Evolutionary conservation across 2,888 invertebrate species (phyloP).

Genomic region (Parnassius apollo): DNA sequence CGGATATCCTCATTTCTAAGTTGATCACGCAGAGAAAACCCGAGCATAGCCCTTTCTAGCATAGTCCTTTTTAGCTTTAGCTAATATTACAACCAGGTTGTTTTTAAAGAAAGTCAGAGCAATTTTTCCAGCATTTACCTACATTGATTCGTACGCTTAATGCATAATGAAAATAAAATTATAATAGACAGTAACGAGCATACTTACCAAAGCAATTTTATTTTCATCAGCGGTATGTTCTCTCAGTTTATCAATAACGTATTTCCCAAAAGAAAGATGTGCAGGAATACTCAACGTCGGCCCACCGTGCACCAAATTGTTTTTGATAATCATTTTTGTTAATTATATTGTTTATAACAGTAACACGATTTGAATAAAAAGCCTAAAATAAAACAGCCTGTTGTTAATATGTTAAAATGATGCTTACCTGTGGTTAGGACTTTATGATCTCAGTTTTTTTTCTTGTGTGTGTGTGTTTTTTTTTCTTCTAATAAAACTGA

Average conservation of each 20-base stretch:
- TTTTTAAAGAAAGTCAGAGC: too few species aligned
- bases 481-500: too few species aligned
- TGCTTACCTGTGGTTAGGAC: background rate
- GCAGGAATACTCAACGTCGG: slow-evolving; percentile 49
- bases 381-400: background rate
- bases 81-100: too few species aligned
- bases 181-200: too few species aligned
- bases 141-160: background rate
- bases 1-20: too few species aligned
- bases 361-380: background rate
- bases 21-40: too few species aligned
- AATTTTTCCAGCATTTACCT: too few species aligned
- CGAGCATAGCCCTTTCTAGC: too few species aligned
- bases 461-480: too few species aligned
- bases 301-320: slow-evolving; percentile 54
- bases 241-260: slow-evolving; percentile 49
- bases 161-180: too few species aligned
- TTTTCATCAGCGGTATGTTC: slow-evolving; percentile 38
- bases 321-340: slow-evolving; percentile 42
- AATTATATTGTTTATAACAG: background rate
- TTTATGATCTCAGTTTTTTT: background rate
- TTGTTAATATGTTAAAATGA: background rate
- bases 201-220: slow-evolving; percentile 49
- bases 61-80: too few species aligned
- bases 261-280: slow-evolving; percentile 55